Evolutionary conservation across 2,888 invertebrate species (phyloP).

Genomic region (Erpobdella octoculata): DNA sequence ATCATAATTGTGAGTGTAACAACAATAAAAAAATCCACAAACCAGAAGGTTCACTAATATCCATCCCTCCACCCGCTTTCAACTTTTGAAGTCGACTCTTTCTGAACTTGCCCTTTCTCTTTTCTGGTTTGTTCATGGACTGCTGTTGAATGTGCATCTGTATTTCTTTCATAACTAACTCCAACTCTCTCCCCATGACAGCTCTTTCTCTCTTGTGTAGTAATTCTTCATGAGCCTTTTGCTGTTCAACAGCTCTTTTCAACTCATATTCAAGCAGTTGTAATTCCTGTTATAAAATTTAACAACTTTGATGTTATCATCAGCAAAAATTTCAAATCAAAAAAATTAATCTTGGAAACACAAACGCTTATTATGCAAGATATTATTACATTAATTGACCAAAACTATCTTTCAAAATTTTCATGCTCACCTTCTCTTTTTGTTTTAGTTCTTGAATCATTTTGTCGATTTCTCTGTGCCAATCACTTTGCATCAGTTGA

Average conservation of each 20-base stretch:
- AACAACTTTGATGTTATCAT: too few relatives aligned
- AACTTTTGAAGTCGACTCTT: constrained; percentile 65
- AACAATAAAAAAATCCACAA: constrained; percentile 40
- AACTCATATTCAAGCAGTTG: constrained; percentile 85
- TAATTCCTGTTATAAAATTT: constrained; percentile 85
- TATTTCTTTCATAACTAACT: constrained; percentile 76
- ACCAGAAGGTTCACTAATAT: constrained; percentile 78
- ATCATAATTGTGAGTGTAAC: not conserved
- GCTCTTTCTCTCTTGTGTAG: constrained; percentile 72
- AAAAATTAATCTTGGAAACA: too few relatives aligned
- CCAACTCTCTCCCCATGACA: constrained; percentile 78
- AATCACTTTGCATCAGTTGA: constrained; percentile 87
- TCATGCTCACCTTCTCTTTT: constrained; percentile 32
- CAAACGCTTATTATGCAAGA: too few relatives aligned
- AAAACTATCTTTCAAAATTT: too few relatives aligned
- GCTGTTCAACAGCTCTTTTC: constrained; percentile 74
- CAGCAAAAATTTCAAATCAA: too few relatives aligned
- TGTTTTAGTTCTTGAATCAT: constrained; percentile 43
- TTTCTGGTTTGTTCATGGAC: constrained; percentile 64
- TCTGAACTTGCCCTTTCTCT: constrained; percentile 80
- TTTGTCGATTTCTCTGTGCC: constrained; percentile 77
- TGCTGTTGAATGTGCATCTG: constrained; percentile 78
- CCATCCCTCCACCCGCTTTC: constrained; percentile 66
- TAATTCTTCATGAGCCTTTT: constrained; percentile 76
- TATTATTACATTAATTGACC: too few relatives aligned